Evolutionary conservation across 2,113 vertebrate genomes (phyloP), one percentile per base, ranked within the genome.

Genomic region (Notarius quadriscutis): DNA sequence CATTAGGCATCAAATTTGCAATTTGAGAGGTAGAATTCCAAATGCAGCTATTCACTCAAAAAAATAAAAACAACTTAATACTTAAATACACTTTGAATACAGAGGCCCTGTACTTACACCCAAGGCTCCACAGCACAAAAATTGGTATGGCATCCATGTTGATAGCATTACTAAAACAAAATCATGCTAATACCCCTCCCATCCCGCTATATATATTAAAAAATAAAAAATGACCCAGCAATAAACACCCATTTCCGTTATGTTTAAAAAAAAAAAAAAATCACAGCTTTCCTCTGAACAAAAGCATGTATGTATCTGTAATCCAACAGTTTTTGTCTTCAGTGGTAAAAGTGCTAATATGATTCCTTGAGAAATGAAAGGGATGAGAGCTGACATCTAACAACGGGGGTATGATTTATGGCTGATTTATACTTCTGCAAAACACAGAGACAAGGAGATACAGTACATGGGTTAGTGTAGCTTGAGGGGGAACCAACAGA

Each of bases 261-360:
- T 53, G 55, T 8, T 30, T 72, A 48, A 48, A 30, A 48, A 41
- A 84, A 75, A 74, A 85, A 60, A 14, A 83, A 87, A 81, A 94
- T 94, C 94, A 95, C 95, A 95, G 95, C 94, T 95, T 94, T 94
- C 90, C 93, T 92, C 62, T 63, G 92, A 94, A 90, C 91, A 92
- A 89, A 91, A 91, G 89, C 90, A 74, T 82, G 81, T 88, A 86
- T 78, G 92, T 89, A 69, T 87, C 81, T 71, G 65, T 65, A 83
- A 84, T 86, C 81, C 79, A 87, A 80, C 69, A 78, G 91, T 92
- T 93, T 91, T 91, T 87, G 85, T 92, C 92, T 93, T 93, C 91
- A 92, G 92, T 93, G 92, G 91, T 92, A 91, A 94, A 95, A 95
- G 95, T 96, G 95, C 95, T 95, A 93, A 93, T 94, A 94, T 93